A percentile compares a stretch with the other conserved stretches of the same genome.
These are phyloP conservation scores for Atta texana DNA, from an alignment of 1,140 invertebrate species.

Conservation along the genomic window DNA sequence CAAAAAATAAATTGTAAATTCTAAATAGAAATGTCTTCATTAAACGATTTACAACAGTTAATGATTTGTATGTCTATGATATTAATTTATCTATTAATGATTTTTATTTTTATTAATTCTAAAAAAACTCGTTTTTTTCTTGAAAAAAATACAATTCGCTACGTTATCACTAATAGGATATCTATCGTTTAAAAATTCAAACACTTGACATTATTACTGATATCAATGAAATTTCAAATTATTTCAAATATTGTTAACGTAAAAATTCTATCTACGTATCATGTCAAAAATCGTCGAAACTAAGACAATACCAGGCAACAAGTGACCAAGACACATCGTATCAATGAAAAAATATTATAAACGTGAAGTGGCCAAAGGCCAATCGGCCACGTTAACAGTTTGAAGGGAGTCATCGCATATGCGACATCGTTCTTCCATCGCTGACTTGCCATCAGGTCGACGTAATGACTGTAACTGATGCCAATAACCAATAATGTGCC, in stretches of 20 bases:
- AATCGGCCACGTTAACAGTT: constrained; percentile 46
- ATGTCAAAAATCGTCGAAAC: background rate
- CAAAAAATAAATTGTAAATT: background rate
- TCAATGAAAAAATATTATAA: constrained; percentile 13
- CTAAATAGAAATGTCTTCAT: constrained; percentile 3
- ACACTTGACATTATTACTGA: background rate
- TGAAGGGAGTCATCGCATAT: constrained; percentile 59
- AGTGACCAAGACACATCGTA: constrained; percentile 30
- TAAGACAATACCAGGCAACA: constrained; percentile 44
- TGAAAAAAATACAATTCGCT: background rate
- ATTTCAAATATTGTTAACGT: background rate
- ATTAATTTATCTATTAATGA: background rate
- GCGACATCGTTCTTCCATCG: constrained; percentile 49
- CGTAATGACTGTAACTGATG: constrained; percentile 51
- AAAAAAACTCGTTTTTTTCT: background rate
- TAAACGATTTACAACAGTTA: background rate
- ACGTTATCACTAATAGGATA: background rate
- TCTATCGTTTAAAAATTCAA: background rate
- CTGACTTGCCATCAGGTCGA: constrained; percentile 6
- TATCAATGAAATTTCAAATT: background rate
- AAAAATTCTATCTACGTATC: background rate
- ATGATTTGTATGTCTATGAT: background rate
- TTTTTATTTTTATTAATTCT: background rate
- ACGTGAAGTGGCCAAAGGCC: constrained; percentile 67
- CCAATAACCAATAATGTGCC: constrained; percentile 18